Evolutionary conservation across 92 coral and sea anemone species (phyloP), one percentile per base, ranked within the genome.

Genomic region (Anthopleura xanthogrammica): DNA sequence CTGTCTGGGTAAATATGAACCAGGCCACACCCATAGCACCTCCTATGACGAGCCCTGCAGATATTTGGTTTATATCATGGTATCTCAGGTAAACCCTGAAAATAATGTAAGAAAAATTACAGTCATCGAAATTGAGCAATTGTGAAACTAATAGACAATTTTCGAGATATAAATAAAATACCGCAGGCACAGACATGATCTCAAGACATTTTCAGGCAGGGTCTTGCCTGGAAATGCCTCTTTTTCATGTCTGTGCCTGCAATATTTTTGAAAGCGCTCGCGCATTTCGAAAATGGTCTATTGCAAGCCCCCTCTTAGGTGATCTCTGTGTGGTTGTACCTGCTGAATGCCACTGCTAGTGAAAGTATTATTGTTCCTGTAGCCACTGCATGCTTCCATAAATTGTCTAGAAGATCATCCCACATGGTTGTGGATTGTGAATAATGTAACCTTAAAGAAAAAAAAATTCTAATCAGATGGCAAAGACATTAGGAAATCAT

Each of bases 381-480:
- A 60, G 97, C 94, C 73, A 95, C 89, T 12, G 87, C 87, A 86
- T 97, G 98, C 84, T 98, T 92, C 99, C 99, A 97, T 64, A 97
- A 50, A 87, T 97, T 97, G 78, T 97, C 99, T 85, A 97, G 88
- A 76, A 97, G 82, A 80, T 97, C 98, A 86, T 93, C 98, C 98
- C 98, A 93, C 66, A 93, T 83, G 16, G 95, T 93, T 11, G 91
- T 90, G 82, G 99, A 89, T 85, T 92, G 99, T 46, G 97, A 91
- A 91, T 89, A 93, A 62, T 95, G 99, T 72, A 89, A 88, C 83
- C 93, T 92, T 65, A 54, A 36, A 78, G n/a, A 56, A 10, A 41
- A 13, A 52, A 64, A 23, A 75, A 81, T 12, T 19, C 16, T 22
- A 22, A 16, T 23, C 2, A 19, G 55, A 2, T 75, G 52, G 22